A percentile compares a stretch with the other conserved stretches of the same genome.
phyloP scores from a whole-genome alignment of 2,113 vertebrate genomes.

The Erythrocebus patas region DNA sequence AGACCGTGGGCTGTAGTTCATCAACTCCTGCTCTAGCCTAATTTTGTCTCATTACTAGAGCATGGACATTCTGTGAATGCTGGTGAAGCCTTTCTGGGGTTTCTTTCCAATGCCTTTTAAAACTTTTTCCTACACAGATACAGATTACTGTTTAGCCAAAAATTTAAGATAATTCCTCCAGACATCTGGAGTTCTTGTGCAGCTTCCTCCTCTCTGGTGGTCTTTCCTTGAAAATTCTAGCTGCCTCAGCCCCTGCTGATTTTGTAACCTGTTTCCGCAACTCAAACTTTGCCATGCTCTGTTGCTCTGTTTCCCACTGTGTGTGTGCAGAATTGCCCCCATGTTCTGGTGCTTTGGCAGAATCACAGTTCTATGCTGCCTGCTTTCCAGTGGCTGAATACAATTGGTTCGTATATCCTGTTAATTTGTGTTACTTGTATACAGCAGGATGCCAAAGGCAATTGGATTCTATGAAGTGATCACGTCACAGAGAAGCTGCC shows the following conservation, averaged over 20 bases:
- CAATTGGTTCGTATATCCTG: not conserved
- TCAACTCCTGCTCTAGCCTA: not conserved
- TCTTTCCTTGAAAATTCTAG: not conserved
- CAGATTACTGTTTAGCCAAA: not conserved
- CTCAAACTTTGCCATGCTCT: not conserved
- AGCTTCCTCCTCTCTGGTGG: not conserved
- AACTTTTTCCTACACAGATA: not conserved
- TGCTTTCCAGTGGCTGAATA: not conserved
- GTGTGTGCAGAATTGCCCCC: not conserved
- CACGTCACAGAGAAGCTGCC: not conserved
- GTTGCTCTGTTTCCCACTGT: not conserved
- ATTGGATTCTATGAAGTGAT: not conserved
- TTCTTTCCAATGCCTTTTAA: not conserved
- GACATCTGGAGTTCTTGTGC: not conserved
- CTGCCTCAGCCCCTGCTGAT: not conserved
- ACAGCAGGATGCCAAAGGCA: not conserved
- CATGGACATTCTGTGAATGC: not conserved
- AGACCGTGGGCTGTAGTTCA: not conserved
- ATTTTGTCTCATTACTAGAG: not conserved
- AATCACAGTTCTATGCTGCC: not conserved
- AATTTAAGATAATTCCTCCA: not conserved
- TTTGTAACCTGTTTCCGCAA: not conserved
- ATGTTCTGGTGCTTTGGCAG: not conserved
- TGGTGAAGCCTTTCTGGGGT: not conserved
- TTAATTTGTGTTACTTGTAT: not conserved